phyloP scores from a whole-genome alignment of 2,888 invertebrate genomes.

The Drosophila fungiperda region DNA sequence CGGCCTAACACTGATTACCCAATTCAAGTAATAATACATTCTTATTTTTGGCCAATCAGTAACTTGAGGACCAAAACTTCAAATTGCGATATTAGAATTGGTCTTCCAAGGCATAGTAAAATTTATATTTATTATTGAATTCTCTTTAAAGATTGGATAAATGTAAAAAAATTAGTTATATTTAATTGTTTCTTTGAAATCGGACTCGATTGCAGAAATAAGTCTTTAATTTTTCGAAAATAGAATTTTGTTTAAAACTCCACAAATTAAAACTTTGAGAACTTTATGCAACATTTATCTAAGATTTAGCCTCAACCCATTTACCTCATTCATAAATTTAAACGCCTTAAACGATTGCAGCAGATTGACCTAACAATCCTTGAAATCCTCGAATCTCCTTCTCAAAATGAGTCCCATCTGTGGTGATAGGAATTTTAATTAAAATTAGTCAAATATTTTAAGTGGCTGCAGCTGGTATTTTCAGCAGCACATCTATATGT shows the following conservation, averaged over 20 bases:
- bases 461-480: background rate
- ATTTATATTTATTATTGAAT: too few species aligned
- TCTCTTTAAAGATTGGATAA: background rate
- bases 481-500: background rate
- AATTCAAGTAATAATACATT: constrained; percentile 15
- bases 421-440: background rate
- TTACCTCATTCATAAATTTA: background rate
- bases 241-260: background rate
- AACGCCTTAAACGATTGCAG: too few species aligned
- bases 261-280: background rate
- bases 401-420: background rate
- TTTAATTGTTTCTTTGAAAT: background rate
- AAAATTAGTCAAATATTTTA: background rate
- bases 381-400: background rate
- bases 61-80: background rate
- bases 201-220: too few species aligned
- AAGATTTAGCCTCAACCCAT: background rate
- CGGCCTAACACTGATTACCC: background rate
- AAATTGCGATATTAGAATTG: background rate
- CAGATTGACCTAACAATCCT: too few species aligned
- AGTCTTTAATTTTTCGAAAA: background rate
- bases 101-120: too few species aligned
- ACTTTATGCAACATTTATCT: background rate
- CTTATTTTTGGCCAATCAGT: background rate
- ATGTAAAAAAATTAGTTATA: background rate